A percentile compares a stretch with the other conserved stretches of the same genome.
Evolutionary conservation across 2,888 invertebrate genomes (phyloP).

Genomic region (Sclerodermus sp.): DNA sequence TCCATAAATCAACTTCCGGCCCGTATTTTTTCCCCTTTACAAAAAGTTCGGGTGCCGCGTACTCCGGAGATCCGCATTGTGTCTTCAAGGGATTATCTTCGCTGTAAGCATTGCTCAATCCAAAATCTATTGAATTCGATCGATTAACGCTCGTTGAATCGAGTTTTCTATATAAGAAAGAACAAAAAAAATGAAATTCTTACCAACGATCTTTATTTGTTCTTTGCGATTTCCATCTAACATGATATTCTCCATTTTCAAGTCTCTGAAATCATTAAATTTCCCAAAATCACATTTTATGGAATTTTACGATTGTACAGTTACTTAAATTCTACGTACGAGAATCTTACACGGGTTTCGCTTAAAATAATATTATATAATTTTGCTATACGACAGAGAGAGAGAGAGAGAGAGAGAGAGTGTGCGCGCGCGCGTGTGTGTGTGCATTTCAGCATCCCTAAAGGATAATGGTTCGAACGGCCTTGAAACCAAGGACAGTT

Average conservation of each 20-base stretch:
- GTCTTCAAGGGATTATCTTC: constrained; percentile 67
- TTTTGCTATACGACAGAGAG: too few species aligned
- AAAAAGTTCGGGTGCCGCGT: constrained; percentile 78
- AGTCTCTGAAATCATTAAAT: constrained; percentile 69
- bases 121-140: constrained; percentile 70
- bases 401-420: too few species aligned
- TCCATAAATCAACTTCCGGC: constrained; percentile 79
- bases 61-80: constrained; percentile 79
- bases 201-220: constrained; percentile 73
- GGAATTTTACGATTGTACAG: too few species aligned
- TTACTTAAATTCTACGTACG: too few species aligned
- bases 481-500: constrained; percentile 43
- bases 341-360: too few species aligned
- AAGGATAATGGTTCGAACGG: constrained; percentile 42
- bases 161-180: neutral
- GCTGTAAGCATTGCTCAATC: constrained; percentile 71
- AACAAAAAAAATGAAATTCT: constrained; percentile 24
- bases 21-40: constrained; percentile 70
- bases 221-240: constrained; percentile 66
- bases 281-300: too few species aligned
- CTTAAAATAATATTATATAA: too few species aligned
- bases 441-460: constrained; percentile 6
- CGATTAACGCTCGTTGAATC: constrained; percentile 9
- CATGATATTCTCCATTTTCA: constrained; percentile 82
- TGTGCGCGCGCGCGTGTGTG: too few species aligned